Percentiles rank a stretch among this genome's conserved stretches.
phyloP scores from a whole-genome alignment of 2,888 invertebrate species.

The Cetonia aurata region DNA sequence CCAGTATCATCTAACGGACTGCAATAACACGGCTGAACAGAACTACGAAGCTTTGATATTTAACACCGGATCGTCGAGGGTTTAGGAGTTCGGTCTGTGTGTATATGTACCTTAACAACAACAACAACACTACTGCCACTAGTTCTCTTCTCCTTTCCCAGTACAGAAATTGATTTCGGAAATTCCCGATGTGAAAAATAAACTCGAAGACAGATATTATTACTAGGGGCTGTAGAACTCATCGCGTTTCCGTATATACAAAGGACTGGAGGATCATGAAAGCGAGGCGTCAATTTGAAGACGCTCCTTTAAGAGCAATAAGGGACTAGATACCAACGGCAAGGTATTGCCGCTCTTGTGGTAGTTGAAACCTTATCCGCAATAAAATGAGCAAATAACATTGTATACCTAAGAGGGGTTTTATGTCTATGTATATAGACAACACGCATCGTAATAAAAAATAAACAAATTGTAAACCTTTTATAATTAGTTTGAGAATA shows the following conservation, averaged over 20 bases:
- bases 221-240: slow-evolving; percentile 5
- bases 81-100: slow-evolving; percentile 1
- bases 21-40: slow-evolving; percentile 52
- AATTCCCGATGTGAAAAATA: slow-evolving; percentile 27
- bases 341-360: no score
- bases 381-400: no score
- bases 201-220: slow-evolving; percentile 25
- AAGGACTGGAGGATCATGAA: slow-evolving; percentile 2
- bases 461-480: no score
- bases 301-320: no score
- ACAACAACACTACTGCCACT: slow-evolving; percentile 3
- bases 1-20: slow-evolving; percentile 48
- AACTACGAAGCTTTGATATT: slow-evolving; percentile 46
- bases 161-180: slow-evolving; percentile 32
- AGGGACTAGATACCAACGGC: no score
- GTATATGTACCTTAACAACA: slow-evolving; percentile 20
- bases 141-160: slow-evolving; percentile 1
- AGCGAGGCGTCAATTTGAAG: no score
- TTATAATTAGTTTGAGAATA: no score
- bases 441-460: no score
- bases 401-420: no score
- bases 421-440: no score
- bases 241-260: background rate
- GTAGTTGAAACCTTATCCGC: no score
- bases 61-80: slow-evolving; percentile 44